These are phyloP conservation scores for Sebastes alutus DNA, from an alignment of 2,797 vertebrate genomes.

Conservation along the genomic window DNA sequence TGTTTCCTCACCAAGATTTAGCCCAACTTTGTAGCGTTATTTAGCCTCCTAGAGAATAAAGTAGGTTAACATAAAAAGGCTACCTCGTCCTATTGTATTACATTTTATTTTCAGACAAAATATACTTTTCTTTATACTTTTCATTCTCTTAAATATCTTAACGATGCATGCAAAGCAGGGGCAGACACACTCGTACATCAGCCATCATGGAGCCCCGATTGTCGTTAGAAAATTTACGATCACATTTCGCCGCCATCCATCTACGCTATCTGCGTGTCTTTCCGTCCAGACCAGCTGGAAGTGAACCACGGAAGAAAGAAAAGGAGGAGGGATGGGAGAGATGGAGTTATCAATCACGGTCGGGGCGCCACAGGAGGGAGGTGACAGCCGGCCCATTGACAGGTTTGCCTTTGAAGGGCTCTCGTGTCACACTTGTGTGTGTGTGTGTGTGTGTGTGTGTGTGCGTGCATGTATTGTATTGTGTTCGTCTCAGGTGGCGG, in stretches of 20 bases:
- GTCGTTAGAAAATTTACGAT: background rate
- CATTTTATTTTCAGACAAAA: background rate
- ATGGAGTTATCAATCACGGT: slow-evolving; percentile 79
- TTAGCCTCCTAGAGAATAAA: fast-evolving
- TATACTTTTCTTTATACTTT: background rate
- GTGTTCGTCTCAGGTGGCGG: slow-evolving; percentile 78
- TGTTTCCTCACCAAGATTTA: fast-evolving
- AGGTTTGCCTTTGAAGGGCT: slow-evolving; percentile 71
- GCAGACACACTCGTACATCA: background rate
- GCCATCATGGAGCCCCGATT: background rate
- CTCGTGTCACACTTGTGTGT: slow-evolving; percentile 46
- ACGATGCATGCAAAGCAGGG: background rate
- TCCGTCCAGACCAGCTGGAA: slow-evolving; percentile 47
- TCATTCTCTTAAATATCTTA: background rate
- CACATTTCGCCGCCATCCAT: background rate
- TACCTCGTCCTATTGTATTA: background rate
- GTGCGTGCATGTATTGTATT: slow-evolving; percentile 60
- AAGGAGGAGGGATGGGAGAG: slow-evolving; percentile 43
- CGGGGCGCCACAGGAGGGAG: slow-evolving; percentile 69
- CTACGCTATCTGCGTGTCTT: background rate
- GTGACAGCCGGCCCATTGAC: slow-evolving; percentile 76
- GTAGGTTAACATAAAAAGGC: background rate
- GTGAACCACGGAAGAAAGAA: slow-evolving; percentile 17
- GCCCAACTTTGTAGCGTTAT: too few relatives aligned
- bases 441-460: slow-evolving; percentile 11